Conservation (phyloP, 2,797 vertebrate genomes). For the Babyrousa celebensis region DNA sequence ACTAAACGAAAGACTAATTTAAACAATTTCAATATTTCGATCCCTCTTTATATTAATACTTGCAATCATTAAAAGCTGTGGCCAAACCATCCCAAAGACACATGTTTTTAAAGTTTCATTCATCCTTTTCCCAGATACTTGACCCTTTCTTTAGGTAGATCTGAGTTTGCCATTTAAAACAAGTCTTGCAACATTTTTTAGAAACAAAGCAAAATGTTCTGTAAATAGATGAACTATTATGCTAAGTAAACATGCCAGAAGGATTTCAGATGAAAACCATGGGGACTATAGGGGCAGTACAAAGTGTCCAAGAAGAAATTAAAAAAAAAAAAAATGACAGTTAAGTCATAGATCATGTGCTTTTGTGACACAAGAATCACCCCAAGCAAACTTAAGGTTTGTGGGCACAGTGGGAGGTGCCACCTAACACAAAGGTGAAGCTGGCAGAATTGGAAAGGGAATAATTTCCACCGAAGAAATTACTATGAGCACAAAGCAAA, state of each 20-base stretch:
- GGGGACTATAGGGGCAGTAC: constrained; percentile 71
- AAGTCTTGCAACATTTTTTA: constrained; percentile 85
- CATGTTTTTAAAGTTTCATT: constrained; percentile 37
- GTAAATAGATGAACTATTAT: constrained; percentile 87
- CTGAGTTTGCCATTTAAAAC: constrained; percentile 83
- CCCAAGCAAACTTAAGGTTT: constrained; percentile 65
- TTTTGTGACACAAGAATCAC: constrained; percentile 69
- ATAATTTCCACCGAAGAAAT: constrained; percentile 59
- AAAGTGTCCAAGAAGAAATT: constrained; percentile 75
- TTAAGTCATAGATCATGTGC: constrained; percentile 69
- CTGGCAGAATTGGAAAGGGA: neutral
- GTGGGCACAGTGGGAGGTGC: constrained; percentile 32
- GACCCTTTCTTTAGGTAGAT: constrained; percentile 79
- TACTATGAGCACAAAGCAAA: neutral
- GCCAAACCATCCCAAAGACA: neutral
- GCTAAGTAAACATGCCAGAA: constrained; percentile 84
- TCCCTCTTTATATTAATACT: neutral
- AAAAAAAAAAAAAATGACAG: constrained; percentile 16
- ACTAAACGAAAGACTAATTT: neutral
- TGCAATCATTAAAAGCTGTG: neutral
- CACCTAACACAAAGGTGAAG: constrained; percentile 58
- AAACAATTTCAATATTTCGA: constrained; percentile 22
- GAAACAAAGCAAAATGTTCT: constrained; percentile 86
- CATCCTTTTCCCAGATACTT: constrained; percentile 63
- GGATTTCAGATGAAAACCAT: constrained; percentile 84